A percentile compares a stretch with the other conserved stretches of the same genome.
Evolutionary conservation across 1,140 invertebrate genomes (phyloP).

Genomic region (Camponotus floridanus): DNA sequence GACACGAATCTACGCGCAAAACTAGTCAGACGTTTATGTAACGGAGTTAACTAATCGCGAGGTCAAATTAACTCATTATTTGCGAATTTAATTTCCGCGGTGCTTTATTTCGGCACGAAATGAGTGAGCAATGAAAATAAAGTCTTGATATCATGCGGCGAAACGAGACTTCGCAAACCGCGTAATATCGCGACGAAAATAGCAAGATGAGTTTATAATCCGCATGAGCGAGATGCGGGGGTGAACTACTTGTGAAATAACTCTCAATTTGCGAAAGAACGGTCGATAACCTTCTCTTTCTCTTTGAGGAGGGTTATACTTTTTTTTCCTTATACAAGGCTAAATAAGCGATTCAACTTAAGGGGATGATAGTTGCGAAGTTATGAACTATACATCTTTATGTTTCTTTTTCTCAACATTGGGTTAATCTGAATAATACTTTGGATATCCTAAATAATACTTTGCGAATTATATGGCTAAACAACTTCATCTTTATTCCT

Average conservation of each 20-base stretch:
- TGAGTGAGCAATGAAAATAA: slow-evolving; percentile 45
- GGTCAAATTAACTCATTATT: slow-evolving; percentile 62
- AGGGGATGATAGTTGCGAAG: not conserved
- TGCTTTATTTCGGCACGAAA: slow-evolving; percentile 37
- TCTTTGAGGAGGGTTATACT: not conserved
- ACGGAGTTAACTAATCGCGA: slow-evolving; percentile 50
- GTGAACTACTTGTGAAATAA: slow-evolving; percentile 42
- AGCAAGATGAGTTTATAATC: not conserved
- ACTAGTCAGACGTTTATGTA: not conserved
- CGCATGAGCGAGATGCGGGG: not conserved
- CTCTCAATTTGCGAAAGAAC: slow-evolving; percentile 25
- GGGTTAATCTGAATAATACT: too few species aligned
- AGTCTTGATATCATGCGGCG: slow-evolving; percentile 13
- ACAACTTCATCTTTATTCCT: too few species aligned
- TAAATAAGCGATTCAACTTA: not conserved
- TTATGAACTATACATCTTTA: too few species aligned
- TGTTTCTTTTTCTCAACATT: too few species aligned
- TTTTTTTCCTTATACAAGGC: not conserved
- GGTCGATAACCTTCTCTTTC: not conserved
- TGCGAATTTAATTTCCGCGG: slow-evolving; percentile 44
- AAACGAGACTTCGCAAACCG: slow-evolving; percentile 16
- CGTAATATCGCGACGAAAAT: slow-evolving; percentile 19
- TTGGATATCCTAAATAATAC: too few species aligned
- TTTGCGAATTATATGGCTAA: too few species aligned
- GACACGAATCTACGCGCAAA: slow-evolving; percentile 1